A percentile compares a stretch with the other conserved stretches of the same genome.
Evolutionary conservation across 2,113 vertebrate genomes (phyloP).

Genomic region (Zootoca vivipara): DNA sequence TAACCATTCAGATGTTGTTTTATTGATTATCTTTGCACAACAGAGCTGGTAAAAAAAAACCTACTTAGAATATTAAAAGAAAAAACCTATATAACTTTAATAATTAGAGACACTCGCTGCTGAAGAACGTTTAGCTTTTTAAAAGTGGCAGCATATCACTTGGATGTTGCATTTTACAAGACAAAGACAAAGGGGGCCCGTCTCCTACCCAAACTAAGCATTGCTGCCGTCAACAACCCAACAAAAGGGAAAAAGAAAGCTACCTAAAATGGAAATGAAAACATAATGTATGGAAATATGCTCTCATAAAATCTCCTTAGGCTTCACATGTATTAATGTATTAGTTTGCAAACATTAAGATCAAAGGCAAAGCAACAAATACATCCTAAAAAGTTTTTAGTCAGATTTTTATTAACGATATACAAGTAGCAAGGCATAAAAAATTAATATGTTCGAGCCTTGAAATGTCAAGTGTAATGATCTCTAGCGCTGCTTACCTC

Average conservation of each 20-base stretch:
- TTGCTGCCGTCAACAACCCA: slow-evolving; percentile 72
- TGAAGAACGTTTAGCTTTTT: slow-evolving; percentile 53
- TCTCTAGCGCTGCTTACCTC: slow-evolving; percentile 90
- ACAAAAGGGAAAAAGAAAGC: slow-evolving; percentile 72
- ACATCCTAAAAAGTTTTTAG: slow-evolving; percentile 93
- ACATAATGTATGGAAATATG: slow-evolving; percentile 85
- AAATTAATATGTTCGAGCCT: slow-evolving; percentile 91
- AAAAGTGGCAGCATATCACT: slow-evolving; percentile 48
- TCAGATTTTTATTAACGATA: slow-evolving; percentile 97
- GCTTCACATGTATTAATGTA: slow-evolving; percentile 86
- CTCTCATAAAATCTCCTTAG: slow-evolving; percentile 82
- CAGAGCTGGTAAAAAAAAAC: background rate
- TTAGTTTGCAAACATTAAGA: slow-evolving; percentile 88
- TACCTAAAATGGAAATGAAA: slow-evolving; percentile 85
- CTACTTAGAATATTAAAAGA: too few relatives aligned
- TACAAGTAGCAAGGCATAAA: slow-evolving; percentile 95
- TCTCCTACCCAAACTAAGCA: slow-evolving; percentile 70
- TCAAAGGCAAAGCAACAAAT: slow-evolving; percentile 89
- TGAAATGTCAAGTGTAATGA: slow-evolving; percentile 98
- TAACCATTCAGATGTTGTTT: background rate
- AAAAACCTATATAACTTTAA: slow-evolving; percentile 6
- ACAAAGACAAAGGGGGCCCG: slow-evolving; percentile 55
- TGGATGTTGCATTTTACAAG: slow-evolving; percentile 61
- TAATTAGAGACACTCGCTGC: slow-evolving; percentile 33
- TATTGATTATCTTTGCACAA: background rate